These are phyloP conservation scores for Penelope pileata DNA, from an alignment of 2,113 vertebrate species.

Conservation along the genomic window DNA sequence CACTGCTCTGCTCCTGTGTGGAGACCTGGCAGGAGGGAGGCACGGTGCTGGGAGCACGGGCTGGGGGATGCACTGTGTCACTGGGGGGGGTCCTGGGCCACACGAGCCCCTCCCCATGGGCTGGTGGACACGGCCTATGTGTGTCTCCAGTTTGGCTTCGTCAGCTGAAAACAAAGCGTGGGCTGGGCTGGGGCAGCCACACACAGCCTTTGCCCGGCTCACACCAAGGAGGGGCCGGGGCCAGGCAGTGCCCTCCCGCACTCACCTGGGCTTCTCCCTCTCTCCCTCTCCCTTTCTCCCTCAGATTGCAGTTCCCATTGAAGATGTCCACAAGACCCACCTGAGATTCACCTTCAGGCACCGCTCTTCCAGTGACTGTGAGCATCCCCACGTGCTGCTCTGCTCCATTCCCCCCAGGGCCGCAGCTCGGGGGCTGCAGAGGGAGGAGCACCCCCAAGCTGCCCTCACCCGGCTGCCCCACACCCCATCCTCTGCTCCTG, in stretches of 20 bases:
- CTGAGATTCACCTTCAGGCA: conserved; percentile 94
- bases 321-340: conserved; percentile 95
- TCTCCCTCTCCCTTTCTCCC: no score
- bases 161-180: rapidly evolving
- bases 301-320: conserved; percentile 94
- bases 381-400: conserved; percentile 56
- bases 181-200: neutral
- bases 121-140: no score
- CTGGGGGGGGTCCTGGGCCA: rapidly evolving
- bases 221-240: no score
- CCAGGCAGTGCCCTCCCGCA: neutral
- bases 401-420: rapidly evolving
- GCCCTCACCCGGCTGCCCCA: no score
- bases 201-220: neutral
- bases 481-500: neutral
- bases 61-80: rapidly evolving
- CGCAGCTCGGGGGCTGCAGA: neutral
- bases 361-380: conserved; percentile 94
- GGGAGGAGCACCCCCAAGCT: no score
- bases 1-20: neutral
- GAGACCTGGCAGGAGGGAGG: neutral
- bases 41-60: neutral
- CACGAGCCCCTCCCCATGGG: rapidly evolving
- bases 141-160: rapidly evolving
- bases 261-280: neutral